phyloP scores from a whole-genome alignment of 2,888 invertebrate species.

The Cephalotes varians region DNA sequence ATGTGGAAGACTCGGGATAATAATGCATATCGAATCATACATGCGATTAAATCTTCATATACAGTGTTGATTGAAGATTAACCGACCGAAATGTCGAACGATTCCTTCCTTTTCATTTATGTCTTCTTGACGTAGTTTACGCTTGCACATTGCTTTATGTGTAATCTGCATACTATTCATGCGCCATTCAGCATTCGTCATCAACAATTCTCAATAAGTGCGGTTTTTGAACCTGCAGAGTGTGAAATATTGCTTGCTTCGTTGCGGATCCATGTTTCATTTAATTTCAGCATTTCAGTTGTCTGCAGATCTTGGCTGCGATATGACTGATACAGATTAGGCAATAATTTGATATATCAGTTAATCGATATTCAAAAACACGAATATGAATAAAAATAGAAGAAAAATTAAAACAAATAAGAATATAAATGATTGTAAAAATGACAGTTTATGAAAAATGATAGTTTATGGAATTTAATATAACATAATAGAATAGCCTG shows the following conservation, averaged over 20 bases:
- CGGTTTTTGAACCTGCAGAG: constrained; percentile 35
- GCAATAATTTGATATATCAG: not conserved
- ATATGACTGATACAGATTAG: not conserved
- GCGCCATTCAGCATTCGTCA: constrained; percentile 34
- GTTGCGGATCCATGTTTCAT: not conserved
- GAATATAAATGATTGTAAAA: not conserved
- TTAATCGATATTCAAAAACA: constrained; percentile 2
- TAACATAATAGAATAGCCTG: not conserved
- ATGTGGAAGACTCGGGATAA: constrained; percentile 10
- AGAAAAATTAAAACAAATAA: not conserved
- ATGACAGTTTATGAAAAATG: not conserved
- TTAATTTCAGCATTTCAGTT: constrained; percentile 7
- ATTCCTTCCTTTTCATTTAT: constrained; percentile 40
- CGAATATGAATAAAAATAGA: not conserved
- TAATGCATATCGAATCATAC: not conserved
- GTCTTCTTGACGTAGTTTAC: constrained; percentile 24
- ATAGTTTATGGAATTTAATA: not conserved
- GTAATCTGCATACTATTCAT: constrained; percentile 25
- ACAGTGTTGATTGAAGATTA: constrained; percentile 19
- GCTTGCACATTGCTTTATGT: constrained; percentile 44
- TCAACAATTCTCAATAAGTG: constrained; percentile 25
- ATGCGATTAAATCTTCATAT: constrained; percentile 21
- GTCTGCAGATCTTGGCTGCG: not conserved
- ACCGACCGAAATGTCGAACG: not conserved
- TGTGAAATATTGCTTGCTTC: constrained; percentile 38